Evolutionary conservation across 2,888 invertebrate genomes (phyloP), one percentile per base, ranked within the genome.

Genomic region (Machimus rusticus): DNA sequence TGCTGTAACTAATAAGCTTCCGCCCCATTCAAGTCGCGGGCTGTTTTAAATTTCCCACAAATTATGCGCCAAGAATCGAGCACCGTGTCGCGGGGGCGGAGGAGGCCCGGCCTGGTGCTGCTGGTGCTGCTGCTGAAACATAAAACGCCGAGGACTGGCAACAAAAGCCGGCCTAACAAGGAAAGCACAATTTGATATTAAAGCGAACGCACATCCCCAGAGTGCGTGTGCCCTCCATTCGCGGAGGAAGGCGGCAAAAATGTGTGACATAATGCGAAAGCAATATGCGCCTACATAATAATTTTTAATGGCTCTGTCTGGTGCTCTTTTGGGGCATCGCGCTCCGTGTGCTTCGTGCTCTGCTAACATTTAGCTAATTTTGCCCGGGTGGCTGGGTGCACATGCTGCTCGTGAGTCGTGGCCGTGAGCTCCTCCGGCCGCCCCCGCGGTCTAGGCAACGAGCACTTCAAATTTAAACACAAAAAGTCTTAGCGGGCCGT

Each of bases 271-370:
- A 76, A 37, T 76, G 39, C 76, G 76, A 34, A 76, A 76, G 39
- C 76, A 76, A 76, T 76, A 76, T 34, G 76, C 39, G 76, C 39
- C 76, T 76, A 34, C 78, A n/a, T 78, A 78, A 78, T 43, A 78
- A 78, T 78, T 37, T 78, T 37, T 78, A 78, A 78, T 78, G 78
- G 78, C 43, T 43, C 43, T 43, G 78, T 46, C 46, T 43, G 78
- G 46, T 78, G 39, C 78, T 28, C 78, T 78, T 78, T 43, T 43
- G 43, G 78, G 39, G 39, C 46, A 76, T 76, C 76, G 76, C 6
- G 76, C 37, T 46, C 43, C 2, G 34, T 34, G 37, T 76, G 66
- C 66, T 66, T 19, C 66, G 66, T 66, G 66, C 66, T 66, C 9
- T 66, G 66, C 66, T 28, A 66, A 66, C 66, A 66, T 66, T 66